Base-by-base conservation (phyloP, 1,140 invertebrate species). In the Polypedilum pembai region DNA sequence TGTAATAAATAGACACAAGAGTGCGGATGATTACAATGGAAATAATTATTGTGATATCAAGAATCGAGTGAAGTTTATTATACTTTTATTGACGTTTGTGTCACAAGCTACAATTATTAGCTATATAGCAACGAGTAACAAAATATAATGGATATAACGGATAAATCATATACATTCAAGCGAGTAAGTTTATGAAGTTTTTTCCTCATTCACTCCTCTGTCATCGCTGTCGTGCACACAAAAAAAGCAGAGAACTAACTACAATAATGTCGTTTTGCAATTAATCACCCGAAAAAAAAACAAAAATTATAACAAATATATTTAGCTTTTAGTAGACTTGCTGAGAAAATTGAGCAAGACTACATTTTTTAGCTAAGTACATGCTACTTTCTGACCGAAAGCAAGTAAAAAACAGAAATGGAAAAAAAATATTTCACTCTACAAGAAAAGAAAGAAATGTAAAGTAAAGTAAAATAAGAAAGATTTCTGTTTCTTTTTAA, bases 71-170 rank as follows among this genome's bases (percentile, higher is more conserved):
- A 4, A 56, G 4, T 56, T 56, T n/a, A 12, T n/a, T 45, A 45
- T 56, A 56, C 10, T n/a, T 56, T 12, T 56, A 56, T n/a, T n/a
- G n/a, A 56, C 4, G n/a, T 56, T 56, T 56, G 12, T 56, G 45
- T 56, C n/a, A 56, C 45, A 56, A n/a, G 12, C 4, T 12, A 56
- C 45, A 56, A 56, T 56, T n/a, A 56, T 8, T n/a, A 56, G n/a
- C n/a, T n/a, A 12, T n/a, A 56, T 56, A n/a, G 24, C 24, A 56
- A 56, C 10, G 12, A 56, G 15, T n/a, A 56, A n/a, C 12, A 56
- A 56, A 56, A n/a, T n/a, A 69, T 10, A 69, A 69, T 69, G 65
- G 65, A 69, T 69, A 18, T 69, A 69, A 69, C 65, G 65, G 65
- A 69, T 69, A 69, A 69, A 18, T 20, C 65, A 20, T 69, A 10